A percentile compares a stretch with the other conserved stretches of the same genome.
These are phyloP conservation scores for Drosophila insularis DNA, from an alignment of 1,140 invertebrate genomes.

Conservation along the genomic window DNA sequence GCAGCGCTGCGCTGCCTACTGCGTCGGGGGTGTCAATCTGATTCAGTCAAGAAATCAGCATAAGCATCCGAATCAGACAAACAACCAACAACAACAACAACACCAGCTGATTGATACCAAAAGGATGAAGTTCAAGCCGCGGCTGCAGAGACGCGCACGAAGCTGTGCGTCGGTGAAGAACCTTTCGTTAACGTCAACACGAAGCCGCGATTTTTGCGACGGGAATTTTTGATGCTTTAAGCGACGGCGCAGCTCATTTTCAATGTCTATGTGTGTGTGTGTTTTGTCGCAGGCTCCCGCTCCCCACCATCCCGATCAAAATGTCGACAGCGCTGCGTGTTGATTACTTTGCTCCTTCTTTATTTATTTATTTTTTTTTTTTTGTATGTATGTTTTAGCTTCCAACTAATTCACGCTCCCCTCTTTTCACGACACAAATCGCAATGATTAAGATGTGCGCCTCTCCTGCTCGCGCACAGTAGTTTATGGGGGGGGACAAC, in stretches of 20 bases:
- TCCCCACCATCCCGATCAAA: background rate
- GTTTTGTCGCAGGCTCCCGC: background rate
- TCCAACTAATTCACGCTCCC: background rate
- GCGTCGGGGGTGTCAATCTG: slow-evolving; percentile 58
- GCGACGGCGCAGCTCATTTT: slow-evolving; percentile 62
- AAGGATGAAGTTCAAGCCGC: slow-evolving; percentile 76
- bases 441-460: slow-evolving; percentile 70
- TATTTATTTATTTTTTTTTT: slow-evolving; percentile 31
- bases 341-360: slow-evolving; percentile 46
- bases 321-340: slow-evolving; percentile 55
- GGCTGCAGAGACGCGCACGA: slow-evolving; percentile 35
- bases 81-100: slow-evolving; percentile 33
- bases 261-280: slow-evolving; percentile 23
- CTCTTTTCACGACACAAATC: slow-evolving; percentile 46
- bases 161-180: slow-evolving; percentile 46
- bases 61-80: slow-evolving; percentile 29
- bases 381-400: background rate
- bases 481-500: slow-evolving; percentile 40
- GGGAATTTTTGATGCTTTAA: slow-evolving; percentile 78
- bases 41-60: slow-evolving; percentile 68
- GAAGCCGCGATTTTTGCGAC: slow-evolving; percentile 74
- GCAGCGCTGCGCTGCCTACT: slow-evolving; percentile 32
- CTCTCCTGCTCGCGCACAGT: slow-evolving; percentile 59
- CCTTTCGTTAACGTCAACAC: slow-evolving; percentile 54
- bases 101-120: slow-evolving; percentile 72